A percentile compares a stretch with the other conserved stretches of the same genome.
phyloP scores from a whole-genome alignment of 2,888 invertebrate genomes.

The Diarsia dahlii region DNA sequence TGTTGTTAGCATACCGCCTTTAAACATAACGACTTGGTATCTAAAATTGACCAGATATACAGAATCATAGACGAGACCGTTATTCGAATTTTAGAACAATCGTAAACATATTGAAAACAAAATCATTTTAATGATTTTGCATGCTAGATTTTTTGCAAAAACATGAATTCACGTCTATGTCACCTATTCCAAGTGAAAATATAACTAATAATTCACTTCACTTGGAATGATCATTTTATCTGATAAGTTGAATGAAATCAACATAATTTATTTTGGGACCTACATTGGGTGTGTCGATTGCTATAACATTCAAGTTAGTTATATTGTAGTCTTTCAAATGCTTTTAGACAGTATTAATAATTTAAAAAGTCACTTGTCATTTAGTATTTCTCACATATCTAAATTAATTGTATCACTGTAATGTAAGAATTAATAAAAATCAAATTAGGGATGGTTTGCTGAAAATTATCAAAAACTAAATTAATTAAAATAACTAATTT shows the following conservation, averaged over 20 bases:
- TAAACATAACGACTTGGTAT: slow-evolving; percentile 29
- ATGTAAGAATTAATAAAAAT: background rate
- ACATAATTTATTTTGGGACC: slow-evolving; percentile 2
- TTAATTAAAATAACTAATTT: slow-evolving; percentile 1
- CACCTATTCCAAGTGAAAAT: slow-evolving; percentile 7
- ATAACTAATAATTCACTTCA: background rate
- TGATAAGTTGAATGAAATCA: slow-evolving; percentile 6
- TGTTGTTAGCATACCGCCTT: slow-evolving; percentile 36
- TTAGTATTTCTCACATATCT: background rate
- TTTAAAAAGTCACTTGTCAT: background rate
- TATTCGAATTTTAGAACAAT: slow-evolving; percentile 17
- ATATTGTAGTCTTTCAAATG: slow-evolving; percentile 48
- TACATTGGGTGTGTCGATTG: slow-evolving; percentile 14
- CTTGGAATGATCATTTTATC: slow-evolving; percentile 10
- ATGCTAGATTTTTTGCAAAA: slow-evolving; percentile 6
- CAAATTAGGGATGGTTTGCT: background rate
- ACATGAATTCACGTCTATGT: slow-evolving; percentile 22
- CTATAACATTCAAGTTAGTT: slow-evolving; percentile 34
- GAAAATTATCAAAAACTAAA: slow-evolving; percentile 1
- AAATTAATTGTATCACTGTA: slow-evolving; percentile 1
- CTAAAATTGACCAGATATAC: slow-evolving; percentile 41
- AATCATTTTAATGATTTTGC: slow-evolving; percentile 7
- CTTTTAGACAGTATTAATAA: slow-evolving; percentile 10
- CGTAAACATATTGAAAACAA: background rate
- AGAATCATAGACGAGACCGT: slow-evolving; percentile 31